phyloP scores from a whole-genome alignment of 2,797 vertebrate genomes.

The Pagetopsis macropterus region DNA sequence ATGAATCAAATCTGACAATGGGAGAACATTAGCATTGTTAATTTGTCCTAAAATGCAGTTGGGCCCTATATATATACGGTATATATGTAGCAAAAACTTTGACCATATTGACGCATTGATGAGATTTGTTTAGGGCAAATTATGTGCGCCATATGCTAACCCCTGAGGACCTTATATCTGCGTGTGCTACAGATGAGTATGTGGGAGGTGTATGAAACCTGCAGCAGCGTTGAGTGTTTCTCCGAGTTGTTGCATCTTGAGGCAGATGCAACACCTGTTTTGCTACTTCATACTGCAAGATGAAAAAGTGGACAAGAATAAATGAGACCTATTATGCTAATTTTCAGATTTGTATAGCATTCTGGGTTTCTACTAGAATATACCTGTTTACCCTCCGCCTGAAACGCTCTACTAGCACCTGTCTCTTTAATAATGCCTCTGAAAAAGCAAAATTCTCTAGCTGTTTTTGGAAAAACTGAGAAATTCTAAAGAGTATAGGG shows the following conservation, averaged over 20 bases:
- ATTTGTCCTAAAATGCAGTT: constrained; percentile 18
- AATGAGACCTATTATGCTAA: constrained; percentile 8
- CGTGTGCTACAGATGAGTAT: constrained; percentile 29
- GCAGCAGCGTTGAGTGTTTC: constrained; percentile 40
- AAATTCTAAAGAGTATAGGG: too few species aligned
- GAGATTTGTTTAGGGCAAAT: constrained; percentile 50
- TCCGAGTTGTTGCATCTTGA: constrained; percentile 36
- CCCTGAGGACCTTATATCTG: constrained; percentile 31
- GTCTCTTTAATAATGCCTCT: too few species aligned
- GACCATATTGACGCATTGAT: constrained; percentile 46
- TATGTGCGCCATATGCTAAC: constrained; percentile 59
- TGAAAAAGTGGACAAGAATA: constrained; percentile 30
- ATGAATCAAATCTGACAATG: constrained; percentile 34
- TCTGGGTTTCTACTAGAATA: too few species aligned
- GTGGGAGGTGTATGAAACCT: constrained; percentile 44
- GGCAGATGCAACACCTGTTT: constrained; percentile 59
- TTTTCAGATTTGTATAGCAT: too few species aligned
- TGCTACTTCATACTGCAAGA: constrained; percentile 18
- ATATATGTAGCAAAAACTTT: constrained; percentile 25
- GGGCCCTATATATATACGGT: not conserved
- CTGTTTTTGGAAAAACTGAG: too few species aligned
- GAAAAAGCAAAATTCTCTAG: too few species aligned
- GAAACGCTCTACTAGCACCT: too few species aligned
- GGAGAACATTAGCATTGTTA: constrained; percentile 13
- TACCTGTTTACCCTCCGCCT: too few species aligned